Percentiles rank a stretch among this genome's conserved stretches.
Conservation (phyloP, 2,113 vertebrate species). For the Girardinichthys multiradiatus region DNA sequence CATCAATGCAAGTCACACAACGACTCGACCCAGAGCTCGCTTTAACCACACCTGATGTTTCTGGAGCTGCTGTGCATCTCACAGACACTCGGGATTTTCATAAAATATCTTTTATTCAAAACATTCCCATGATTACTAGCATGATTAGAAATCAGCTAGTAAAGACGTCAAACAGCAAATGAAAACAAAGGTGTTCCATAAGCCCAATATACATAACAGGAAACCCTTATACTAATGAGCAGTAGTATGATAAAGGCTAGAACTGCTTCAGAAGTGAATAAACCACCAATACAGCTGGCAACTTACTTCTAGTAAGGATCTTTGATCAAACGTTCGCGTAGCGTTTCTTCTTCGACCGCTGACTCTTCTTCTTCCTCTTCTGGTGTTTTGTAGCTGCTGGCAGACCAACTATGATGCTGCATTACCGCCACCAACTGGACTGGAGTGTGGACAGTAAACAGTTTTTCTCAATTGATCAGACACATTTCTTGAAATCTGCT, state of each 20-base stretch:
- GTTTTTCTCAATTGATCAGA: too few species aligned
- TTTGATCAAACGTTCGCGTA: not conserved
- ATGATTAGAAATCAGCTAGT: too few species aligned
- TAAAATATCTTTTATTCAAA: not conserved
- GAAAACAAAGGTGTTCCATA: not conserved
- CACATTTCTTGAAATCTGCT: too few species aligned
- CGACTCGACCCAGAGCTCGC: not conserved
- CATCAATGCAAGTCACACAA: too few species aligned
- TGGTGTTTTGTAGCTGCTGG: too few species aligned
- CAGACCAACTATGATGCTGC: too few species aligned
- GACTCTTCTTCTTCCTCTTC: too few species aligned
- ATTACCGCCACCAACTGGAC: too few species aligned
- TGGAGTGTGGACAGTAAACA: too few species aligned
- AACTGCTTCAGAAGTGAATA: not conserved
- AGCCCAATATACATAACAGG: not conserved
- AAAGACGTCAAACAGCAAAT: not conserved
- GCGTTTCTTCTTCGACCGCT: not conserved
- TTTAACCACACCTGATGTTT: not conserved
- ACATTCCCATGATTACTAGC: too few species aligned
- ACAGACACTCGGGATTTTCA: not conserved
- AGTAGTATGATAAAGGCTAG: not conserved
- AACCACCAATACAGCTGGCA: not conserved
- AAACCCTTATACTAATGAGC: not conserved
- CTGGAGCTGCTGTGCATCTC: not conserved
- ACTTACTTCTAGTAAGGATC: not conserved